These are phyloP conservation scores for Leptopilina clavipes DNA, from an alignment of 1,140 invertebrate genomes.

Conservation along the genomic window DNA sequence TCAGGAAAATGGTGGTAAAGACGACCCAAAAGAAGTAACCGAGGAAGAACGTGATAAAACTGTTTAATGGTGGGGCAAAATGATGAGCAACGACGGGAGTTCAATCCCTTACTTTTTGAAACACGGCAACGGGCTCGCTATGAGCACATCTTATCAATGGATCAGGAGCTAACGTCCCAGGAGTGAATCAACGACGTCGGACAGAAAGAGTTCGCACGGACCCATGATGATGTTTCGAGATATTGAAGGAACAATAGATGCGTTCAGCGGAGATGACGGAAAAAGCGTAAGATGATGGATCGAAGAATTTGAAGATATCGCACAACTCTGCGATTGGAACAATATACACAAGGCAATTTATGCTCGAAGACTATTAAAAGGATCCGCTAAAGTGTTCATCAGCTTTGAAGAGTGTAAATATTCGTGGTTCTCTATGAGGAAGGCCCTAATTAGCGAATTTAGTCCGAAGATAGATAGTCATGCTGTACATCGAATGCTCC, in stretches of 20 bases:
- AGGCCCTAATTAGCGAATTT: slow-evolving; percentile 50
- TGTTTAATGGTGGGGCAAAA: background rate
- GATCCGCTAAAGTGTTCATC: slow-evolving; percentile 49
- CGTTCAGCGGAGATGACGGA: slow-evolving; percentile 51
- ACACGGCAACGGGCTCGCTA: background rate
- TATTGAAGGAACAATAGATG: slow-evolving; percentile 49
- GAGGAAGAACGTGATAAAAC: background rate
- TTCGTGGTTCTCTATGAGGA: slow-evolving; percentile 49
- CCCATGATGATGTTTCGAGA: slow-evolving; percentile 46
- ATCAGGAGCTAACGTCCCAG: background rate
- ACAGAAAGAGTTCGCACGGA: background rate
- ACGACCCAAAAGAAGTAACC: background rate
- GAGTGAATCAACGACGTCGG: background rate
- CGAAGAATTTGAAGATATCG: slow-evolving; percentile 51
- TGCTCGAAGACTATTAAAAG: slow-evolving; percentile 44
- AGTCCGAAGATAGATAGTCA: slow-evolving; percentile 46
- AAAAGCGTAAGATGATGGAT: slow-evolving; percentile 50
- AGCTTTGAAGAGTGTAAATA: slow-evolving; percentile 43
- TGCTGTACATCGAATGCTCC: slow-evolving; percentile 47
- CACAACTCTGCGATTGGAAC: slow-evolving; percentile 50
- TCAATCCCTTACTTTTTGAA: background rate
- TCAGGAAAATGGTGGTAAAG: background rate
- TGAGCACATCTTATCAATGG: background rate
- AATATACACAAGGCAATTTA: slow-evolving; percentile 50
- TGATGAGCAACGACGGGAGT: background rate